These are phyloP conservation scores for Ecdyonurus torrentis DNA, from an alignment of 2,888 invertebrate species.

Conservation along the genomic window DNA sequence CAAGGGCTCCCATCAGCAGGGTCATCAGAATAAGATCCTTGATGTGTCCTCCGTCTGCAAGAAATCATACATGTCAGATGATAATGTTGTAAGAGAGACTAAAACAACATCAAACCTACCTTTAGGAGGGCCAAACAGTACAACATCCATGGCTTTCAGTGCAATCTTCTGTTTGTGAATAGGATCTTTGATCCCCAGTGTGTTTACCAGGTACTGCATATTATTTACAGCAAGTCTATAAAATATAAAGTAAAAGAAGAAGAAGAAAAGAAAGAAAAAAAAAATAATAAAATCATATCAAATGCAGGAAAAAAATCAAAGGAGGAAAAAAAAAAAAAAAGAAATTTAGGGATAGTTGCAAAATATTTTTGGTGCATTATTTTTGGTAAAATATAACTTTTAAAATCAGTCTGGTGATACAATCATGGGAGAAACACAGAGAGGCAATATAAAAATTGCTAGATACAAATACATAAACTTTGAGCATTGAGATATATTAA, in stretches of 20 bases:
- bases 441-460: too few species aligned
- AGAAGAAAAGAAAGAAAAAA: background rate
- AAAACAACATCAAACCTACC: slow-evolving; percentile 50
- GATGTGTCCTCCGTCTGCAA: slow-evolving; percentile 61
- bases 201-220: slow-evolving; percentile 70
- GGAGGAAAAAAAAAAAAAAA: too few species aligned
- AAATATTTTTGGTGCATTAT: too few species aligned
- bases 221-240: slow-evolving; percentile 85
- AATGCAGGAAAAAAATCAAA: slow-evolving; percentile 10
- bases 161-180: slow-evolving; percentile 96
- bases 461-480: too few species aligned
- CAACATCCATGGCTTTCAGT: slow-evolving; percentile 96
- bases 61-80: too few species aligned
- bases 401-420: too few species aligned
- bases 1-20: slow-evolving; percentile 63
- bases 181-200: slow-evolving; percentile 90
- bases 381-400: too few species aligned
- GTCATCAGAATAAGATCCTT: slow-evolving; percentile 82
- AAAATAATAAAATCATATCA: slow-evolving; percentile 1
- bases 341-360: too few species aligned
- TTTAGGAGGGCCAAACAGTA: slow-evolving; percentile 94
- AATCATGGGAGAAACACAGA: too few species aligned
- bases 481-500: too few species aligned
- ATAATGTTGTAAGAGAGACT: background rate
- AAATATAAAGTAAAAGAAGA: slow-evolving; percentile 8